Percentiles rank a stretch among this genome's conserved stretches.
These are phyloP conservation scores for Nycticorax nycticorax DNA, from an alignment of 2,113 vertebrate species.

Conservation along the genomic window DNA sequence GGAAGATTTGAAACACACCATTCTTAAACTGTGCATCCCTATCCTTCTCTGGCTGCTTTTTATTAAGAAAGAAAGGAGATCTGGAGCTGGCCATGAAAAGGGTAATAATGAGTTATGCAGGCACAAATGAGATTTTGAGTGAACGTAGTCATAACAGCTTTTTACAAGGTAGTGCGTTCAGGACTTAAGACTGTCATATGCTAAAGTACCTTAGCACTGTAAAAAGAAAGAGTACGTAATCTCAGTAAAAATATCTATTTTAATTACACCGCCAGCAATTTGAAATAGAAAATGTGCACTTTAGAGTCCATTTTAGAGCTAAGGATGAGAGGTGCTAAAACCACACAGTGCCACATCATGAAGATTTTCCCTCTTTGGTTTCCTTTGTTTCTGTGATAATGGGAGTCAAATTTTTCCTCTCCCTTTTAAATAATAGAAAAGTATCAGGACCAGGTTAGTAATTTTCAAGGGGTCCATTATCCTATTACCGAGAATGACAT, in stretches of 20 bases:
- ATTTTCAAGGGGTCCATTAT: not conserved
- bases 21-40: not conserved
- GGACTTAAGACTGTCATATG: not conserved
- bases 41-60: not conserved
- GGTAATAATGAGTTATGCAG: not conserved
- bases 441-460: not conserved
- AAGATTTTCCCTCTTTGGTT: not conserved
- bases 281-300: conserved; percentile 3
- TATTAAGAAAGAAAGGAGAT: not conserved
- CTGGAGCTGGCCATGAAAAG: not conserved
- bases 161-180: not conserved
- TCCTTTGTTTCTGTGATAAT: not conserved
- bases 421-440: not conserved
- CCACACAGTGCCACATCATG: not conserved
- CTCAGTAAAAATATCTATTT: not conserved
- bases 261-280: not conserved
- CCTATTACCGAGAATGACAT: not conserved
- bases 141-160: not conserved
- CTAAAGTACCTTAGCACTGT: not conserved
- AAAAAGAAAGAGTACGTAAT: not conserved
- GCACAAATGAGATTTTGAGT: not conserved
- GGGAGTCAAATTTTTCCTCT: not conserved
- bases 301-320: not conserved
- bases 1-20: not conserved
- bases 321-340: not conserved